Evolutionary conservation across 30 jellyfish, hydroid and myxozoan genomes (phyloP).

Genomic region (Cassiopea xamachana): DNA sequence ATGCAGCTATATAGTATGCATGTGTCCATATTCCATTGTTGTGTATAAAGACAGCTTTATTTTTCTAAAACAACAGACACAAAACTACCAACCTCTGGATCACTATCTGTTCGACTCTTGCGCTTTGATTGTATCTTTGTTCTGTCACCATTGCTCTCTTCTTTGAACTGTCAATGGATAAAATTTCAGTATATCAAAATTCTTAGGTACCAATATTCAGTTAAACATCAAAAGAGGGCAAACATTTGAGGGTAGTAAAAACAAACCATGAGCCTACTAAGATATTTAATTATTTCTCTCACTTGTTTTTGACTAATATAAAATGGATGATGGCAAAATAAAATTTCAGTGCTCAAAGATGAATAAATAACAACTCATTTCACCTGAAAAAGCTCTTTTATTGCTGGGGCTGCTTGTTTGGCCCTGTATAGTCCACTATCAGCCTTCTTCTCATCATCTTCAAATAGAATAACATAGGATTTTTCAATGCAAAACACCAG

Average conservation of each 20-base stretch:
- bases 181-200: background rate
- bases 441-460: background rate
- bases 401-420: background rate
- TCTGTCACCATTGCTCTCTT: background rate
- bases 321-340: too few species aligned
- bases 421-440: background rate
- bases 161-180: background rate
- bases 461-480: background rate
- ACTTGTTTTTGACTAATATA: too few species aligned
- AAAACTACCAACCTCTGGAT: slow-evolving; percentile 16
- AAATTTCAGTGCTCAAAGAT: too few species aligned
- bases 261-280: too few species aligned
- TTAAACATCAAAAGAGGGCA: too few species aligned
- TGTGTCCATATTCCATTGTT: background rate
- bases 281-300: too few species aligned
- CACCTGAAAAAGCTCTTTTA: background rate
- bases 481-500: too few species aligned
- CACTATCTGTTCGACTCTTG: background rate
- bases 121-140: slow-evolving; percentile 6
- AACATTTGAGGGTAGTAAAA: too few species aligned
- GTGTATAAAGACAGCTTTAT: background rate
- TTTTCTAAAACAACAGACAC: background rate
- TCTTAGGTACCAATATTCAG: background rate
- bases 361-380: too few species aligned
- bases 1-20: too few species aligned